These are phyloP conservation scores for Lepidurus couesii DNA, from an alignment of 1,140 invertebrate genomes.

Conservation along the genomic window DNA sequence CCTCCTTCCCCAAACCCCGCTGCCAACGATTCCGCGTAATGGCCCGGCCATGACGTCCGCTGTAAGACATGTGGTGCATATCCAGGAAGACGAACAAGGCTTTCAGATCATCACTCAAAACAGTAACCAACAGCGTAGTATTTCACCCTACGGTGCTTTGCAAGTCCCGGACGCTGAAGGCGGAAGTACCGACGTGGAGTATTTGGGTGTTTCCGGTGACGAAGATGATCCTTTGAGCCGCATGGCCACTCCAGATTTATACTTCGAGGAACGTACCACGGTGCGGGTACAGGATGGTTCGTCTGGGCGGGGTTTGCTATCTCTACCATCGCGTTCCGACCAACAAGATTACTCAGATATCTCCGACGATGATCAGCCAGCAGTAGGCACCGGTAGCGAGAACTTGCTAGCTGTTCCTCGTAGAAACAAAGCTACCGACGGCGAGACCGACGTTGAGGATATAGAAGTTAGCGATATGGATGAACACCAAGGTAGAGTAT, in stretches of 20 bases:
- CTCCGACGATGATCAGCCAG: conserved; percentile 35
- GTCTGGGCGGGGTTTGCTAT: conserved; percentile 24
- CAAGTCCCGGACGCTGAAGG: conserved; percentile 41
- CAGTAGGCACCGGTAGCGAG: neutral
- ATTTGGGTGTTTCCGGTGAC: conserved; percentile 44
- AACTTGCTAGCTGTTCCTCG: neutral
- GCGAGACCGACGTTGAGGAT: conserved; percentile 51
- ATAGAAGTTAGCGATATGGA: conserved; percentile 49
- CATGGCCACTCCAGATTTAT: conserved; percentile 34
- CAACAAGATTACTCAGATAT: conserved; percentile 33
- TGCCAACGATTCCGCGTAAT: conserved; percentile 23
- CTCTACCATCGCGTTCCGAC: neutral
- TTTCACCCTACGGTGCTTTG: neutral
- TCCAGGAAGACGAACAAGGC: conserved; percentile 34
- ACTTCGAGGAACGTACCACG: conserved; percentile 33
- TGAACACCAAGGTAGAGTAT: conserved; percentile 28
- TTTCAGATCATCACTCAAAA: conserved; percentile 27
- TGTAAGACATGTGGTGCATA: conserved; percentile 14
- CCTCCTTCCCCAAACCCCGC: neutral
- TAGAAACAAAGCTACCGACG: conserved; percentile 14
- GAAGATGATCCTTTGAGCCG: conserved; percentile 36
- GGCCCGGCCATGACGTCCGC: conserved; percentile 16
- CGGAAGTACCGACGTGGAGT: conserved; percentile 47
- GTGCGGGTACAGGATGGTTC: conserved; percentile 29
- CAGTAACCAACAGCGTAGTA: neutral